phyloP scores from a whole-genome alignment of 92 coral and sea anemone genomes.

The Hydrozoanthus gracilis region DNA sequence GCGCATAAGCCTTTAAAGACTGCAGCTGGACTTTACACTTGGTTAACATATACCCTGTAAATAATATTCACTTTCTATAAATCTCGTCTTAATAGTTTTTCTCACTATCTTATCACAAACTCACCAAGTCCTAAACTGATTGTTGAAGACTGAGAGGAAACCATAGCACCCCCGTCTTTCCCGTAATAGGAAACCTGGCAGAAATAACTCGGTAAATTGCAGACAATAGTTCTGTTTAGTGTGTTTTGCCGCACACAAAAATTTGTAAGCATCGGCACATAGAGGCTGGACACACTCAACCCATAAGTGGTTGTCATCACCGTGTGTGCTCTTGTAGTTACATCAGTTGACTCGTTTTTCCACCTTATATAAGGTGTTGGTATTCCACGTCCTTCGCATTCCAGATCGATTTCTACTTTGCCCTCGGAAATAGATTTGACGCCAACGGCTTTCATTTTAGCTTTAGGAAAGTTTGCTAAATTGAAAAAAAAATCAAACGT shows the following conservation, averaged over 20 bases:
- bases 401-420: neutral
- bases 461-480: conserved; percentile 21
- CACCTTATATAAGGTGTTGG: conserved; percentile 7
- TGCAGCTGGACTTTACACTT: no score
- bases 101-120: neutral
- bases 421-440: neutral
- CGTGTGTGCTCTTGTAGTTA: neutral
- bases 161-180: conserved; percentile 14
- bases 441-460: neutral
- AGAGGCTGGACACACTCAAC: neutral
- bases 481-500: neutral
- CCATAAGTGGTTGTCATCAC: neutral
- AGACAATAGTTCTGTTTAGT: neutral
- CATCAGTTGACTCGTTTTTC: neutral
- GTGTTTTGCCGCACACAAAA: neutral
- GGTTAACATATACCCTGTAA: no score
- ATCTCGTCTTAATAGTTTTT: no score
- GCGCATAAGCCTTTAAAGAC: no score
- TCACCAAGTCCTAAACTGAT: neutral
- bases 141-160: conserved; percentile 14
- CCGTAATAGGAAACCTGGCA: neutral
- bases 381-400: conserved; percentile 13
- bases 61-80: no score
- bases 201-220: neutral
- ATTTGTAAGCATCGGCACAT: neutral